Base-by-base conservation (phyloP, 35 echinoderm and acorn worm genomes). In the Eucidaris tribuloides region DNA sequence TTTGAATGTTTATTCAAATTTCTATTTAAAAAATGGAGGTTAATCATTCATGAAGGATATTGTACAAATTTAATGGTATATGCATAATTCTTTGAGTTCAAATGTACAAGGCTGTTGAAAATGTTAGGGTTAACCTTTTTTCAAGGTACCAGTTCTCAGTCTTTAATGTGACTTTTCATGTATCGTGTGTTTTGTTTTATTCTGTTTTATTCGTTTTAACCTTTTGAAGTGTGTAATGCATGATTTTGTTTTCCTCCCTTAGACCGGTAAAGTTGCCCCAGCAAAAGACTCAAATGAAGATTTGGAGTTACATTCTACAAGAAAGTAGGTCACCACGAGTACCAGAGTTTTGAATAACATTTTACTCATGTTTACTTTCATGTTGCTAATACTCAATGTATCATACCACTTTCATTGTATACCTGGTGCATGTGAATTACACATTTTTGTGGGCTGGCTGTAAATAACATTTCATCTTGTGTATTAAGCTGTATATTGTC, bases 241-340 rank as follows among this genome's bases (percentile, higher is more conserved):
- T 29, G 20, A 49, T 1, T 34, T 72, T 45, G 44, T 70, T 50
- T 84, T 1, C 32, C 2, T 84, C n/a, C 42, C 36, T 23, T 71
- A 65, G 60, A 46, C 29, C 50, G 65, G 65, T 46, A 63, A 65
- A 84, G 82, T 84, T 46, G 82, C 82, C 20, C 82, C 82, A 5
- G 40, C 65, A 18, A n/a, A 70, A 31, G 82, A 65, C 24, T 42
- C 45, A n/a, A 84, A 66, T 42, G 82, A 84, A 71, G 82, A 84
- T 7, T 70, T 84, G 33, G 82, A 84, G 49, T 23, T 84, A 31
- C 17, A 38, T 35, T 45, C 31, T 35, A 34, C 61, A 42, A 84
- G 65, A 71, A 84, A 65, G 82, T 84, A 71, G 71, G 82, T 80
- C 2, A 11, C 42, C 29, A 71, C 20, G 36, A 31, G 20, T 71